These are phyloP conservation scores for Tipula unca DNA, from an alignment of 2,888 invertebrate genomes.

Conservation along the genomic window DNA sequence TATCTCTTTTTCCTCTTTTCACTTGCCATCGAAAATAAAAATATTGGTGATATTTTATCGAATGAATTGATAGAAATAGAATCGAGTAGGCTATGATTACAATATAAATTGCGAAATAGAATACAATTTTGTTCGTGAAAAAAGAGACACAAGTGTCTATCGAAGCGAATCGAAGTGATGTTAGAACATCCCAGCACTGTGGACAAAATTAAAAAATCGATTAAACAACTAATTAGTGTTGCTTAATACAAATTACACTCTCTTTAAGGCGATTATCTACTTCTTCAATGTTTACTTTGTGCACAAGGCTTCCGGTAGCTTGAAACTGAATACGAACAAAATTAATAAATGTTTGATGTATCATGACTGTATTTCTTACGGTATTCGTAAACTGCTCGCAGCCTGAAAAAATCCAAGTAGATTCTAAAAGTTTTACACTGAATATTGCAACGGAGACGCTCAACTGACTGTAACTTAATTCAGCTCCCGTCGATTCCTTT, in stretches of 20 bases:
- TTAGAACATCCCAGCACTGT: too few species aligned
- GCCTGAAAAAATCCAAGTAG: not conserved
- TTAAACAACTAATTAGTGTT: too few species aligned
- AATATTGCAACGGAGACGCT: not conserved
- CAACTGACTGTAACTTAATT: not conserved
- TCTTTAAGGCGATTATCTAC: not conserved
- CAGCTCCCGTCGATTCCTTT: not conserved
- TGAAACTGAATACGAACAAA: too few species aligned
- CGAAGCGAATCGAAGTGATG: not conserved
- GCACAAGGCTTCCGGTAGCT: not conserved
- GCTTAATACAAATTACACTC: not conserved
- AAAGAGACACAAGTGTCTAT: not conserved
- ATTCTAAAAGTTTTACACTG: not conserved
- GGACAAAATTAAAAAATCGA: too few species aligned
- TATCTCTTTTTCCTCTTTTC: too few species aligned
- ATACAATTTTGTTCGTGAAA: too few species aligned
- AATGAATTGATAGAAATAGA: too few species aligned
- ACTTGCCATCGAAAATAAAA: too few species aligned
- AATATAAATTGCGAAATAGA: too few species aligned
- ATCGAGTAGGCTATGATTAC: too few species aligned
- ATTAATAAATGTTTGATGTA: not conserved
- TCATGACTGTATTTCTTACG: not conserved
- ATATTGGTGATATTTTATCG: too few species aligned
- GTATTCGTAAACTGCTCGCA: not conserved
- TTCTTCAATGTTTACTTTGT: not conserved